phyloP scores from a whole-genome alignment of 2,888 invertebrate genomes.

The Kuschelorhynchus macadamiae region DNA sequence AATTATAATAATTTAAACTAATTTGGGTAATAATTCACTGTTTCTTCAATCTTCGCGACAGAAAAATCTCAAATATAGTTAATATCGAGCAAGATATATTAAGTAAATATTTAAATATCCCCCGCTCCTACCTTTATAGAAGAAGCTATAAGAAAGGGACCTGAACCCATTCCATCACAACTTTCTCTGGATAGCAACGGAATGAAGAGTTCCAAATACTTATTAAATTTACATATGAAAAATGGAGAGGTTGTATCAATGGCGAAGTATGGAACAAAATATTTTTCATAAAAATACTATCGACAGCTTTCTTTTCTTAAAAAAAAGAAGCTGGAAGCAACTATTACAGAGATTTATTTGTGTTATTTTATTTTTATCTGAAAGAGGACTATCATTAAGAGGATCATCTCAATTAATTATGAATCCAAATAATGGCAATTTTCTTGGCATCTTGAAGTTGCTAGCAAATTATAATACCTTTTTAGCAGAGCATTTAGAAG shows the following conservation, averaged over 20 bases:
- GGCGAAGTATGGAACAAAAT: neutral
- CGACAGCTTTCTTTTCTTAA: neutral
- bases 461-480: too few species aligned
- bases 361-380: slow-evolving; percentile 2
- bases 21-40: too few species aligned
- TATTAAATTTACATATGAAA: neutral
- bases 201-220: neutral
- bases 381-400: neutral
- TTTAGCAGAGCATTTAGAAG: too few species aligned
- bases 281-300: too few species aligned
- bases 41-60: too few species aligned
- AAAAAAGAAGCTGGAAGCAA: neutral
- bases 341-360: neutral
- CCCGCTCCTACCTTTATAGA: neutral
- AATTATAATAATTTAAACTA: too few species aligned
- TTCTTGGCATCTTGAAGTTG: too few species aligned
- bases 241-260: neutral
- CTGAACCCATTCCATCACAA: neutral
- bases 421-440: too few species aligned
- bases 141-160: neutral
- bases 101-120: too few species aligned
- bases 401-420: neutral
- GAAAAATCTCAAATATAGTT: too few species aligned
- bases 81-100: too few species aligned
- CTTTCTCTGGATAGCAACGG: neutral